phyloP scores from a whole-genome alignment of 2,113 vertebrate species.

The Euleptes europaea region DNA sequence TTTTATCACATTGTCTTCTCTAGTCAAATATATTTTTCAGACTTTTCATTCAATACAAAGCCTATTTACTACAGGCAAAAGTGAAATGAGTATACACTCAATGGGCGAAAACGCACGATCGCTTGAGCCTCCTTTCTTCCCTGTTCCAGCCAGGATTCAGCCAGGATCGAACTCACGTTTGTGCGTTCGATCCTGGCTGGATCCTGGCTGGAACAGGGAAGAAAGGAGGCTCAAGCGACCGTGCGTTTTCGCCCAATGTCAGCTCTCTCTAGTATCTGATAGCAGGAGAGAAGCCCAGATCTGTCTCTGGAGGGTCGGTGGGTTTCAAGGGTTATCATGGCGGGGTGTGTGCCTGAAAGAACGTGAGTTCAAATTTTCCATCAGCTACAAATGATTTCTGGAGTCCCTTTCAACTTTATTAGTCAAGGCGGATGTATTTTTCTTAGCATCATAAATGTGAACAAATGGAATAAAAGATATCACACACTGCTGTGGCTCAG shows the following conservation, averaged over 20 bases:
- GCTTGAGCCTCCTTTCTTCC: too few species aligned
- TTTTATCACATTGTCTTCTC: background rate
- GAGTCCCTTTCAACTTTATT: background rate
- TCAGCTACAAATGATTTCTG: background rate
- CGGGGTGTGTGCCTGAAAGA: background rate
- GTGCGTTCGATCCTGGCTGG: too few species aligned
- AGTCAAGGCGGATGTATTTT: background rate
- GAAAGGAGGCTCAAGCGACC: too few species aligned
- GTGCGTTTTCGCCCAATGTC: too few species aligned
- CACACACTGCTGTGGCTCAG: too few species aligned
- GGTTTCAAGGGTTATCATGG: background rate
- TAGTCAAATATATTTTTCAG: background rate
- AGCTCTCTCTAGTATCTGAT: background rate
- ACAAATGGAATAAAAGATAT: too few species aligned
- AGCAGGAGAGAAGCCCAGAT: background rate
- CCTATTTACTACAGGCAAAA: background rate
- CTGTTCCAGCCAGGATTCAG: too few species aligned
- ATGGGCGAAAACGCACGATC: too few species aligned
- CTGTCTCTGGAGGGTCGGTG: background rate
- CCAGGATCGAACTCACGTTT: too few species aligned
- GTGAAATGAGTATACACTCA: background rate
- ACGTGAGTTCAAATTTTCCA: background rate
- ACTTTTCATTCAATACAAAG: background rate
- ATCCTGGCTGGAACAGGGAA: too few species aligned
- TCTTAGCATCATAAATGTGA: background rate